Evolutionary conservation across 2,797 vertebrate species (phyloP), one percentile per base, ranked within the genome.

Genomic region (Scomberomorus guttatus): DNA sequence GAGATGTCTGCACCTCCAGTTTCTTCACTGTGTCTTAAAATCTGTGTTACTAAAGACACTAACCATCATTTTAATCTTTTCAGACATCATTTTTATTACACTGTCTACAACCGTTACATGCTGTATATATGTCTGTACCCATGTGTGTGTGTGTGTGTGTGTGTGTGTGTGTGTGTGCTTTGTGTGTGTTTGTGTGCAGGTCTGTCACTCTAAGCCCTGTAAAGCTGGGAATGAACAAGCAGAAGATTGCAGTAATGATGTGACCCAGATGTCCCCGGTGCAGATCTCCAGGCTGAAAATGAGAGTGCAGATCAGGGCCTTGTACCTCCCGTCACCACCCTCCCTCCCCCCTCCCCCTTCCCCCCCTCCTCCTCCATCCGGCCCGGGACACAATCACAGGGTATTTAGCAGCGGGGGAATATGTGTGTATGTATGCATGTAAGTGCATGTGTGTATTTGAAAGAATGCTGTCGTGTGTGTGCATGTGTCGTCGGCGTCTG

Each of bases 201-300:
- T 84, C 73, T 82, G 86, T 82, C 69, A 48, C 73, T 86, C 69
- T 91, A 93, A 93, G 87, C 91, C 81, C 52, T 46, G 48, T 79
- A 93, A 90, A 92, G 90, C 93, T 93, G 92, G 84, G 90, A 94
- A 93, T 93, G 93, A 94, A 93, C 92, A 94, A 92, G 92, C 91
- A 87, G 89, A 93, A 92, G 90, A 93, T 93, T 94, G 91, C 86
- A 82, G 87, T 94, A 93, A 93, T 94, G 86, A 93, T 86, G 85
- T 95, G 94, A 94, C 94, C 93, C 93, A 92, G 89, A 95, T 95
- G 94, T 94, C 87, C 86, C 42, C 79, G 87, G 79, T 88, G 84
- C 86, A 90, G 90, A 92, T 93, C 90, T 82, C 81, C 73, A 55
- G 91, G 85, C 91, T 94, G 93, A 95, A 96, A 95, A 94, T 93